A percentile compares a stretch with the other conserved stretches of the same genome.
These are phyloP conservation scores for Acrossocheilus fasciatus DNA, from an alignment of 2,797 vertebrate genomes.

Conservation along the genomic window DNA sequence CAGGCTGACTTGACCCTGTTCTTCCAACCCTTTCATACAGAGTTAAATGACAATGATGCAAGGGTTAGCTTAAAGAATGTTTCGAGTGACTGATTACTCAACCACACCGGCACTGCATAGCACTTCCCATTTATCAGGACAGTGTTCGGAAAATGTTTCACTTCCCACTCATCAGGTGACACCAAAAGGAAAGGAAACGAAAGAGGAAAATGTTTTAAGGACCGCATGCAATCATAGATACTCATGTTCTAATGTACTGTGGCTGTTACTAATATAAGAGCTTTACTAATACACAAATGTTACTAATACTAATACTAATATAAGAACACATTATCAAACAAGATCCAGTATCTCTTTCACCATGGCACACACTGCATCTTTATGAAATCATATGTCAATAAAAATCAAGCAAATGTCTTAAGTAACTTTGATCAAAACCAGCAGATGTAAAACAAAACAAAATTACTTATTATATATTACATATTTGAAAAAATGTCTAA, in stretches of 20 bases:
- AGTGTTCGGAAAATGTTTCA: conserved; percentile 42
- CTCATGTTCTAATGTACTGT: conserved; percentile 10
- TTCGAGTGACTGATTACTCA: conserved; percentile 42
- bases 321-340: background rate
- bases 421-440: background rate
- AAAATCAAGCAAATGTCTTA: background rate
- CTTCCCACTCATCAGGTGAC: conserved; percentile 63
- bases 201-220: conserved; percentile 55
- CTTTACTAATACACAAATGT: background rate
- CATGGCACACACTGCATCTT: background rate
- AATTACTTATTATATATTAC: no score
- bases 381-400: background rate
- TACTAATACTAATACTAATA: background rate
- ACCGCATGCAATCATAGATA: conserved; percentile 24
- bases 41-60: conserved; percentile 20
- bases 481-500: background rate
- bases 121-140: conserved; percentile 55
- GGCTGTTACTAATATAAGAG: background rate
- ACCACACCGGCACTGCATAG: background rate
- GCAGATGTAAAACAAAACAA: background rate
- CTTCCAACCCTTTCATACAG: background rate
- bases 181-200: conserved; percentile 57
- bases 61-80: background rate
- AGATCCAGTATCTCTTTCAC: background rate
- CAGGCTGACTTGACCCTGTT: background rate